A percentile compares a stretch with the other conserved stretches of the same genome.
Conservation (phyloP, 1,140 invertebrate genomes). For the Orchesella cincta region DNA sequence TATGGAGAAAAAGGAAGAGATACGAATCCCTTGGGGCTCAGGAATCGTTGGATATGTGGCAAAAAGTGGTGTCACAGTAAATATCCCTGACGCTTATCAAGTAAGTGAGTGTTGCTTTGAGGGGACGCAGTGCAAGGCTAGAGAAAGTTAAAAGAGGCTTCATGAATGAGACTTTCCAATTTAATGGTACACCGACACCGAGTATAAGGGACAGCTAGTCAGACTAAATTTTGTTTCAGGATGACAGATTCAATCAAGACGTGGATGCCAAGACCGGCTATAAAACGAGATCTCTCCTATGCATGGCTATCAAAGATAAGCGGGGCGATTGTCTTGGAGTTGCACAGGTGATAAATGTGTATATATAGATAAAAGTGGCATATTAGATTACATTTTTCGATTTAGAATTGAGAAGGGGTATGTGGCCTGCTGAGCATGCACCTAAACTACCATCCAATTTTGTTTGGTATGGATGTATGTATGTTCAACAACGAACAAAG, state of each 20-base stretch:
- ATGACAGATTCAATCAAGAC: conserved; percentile 86
- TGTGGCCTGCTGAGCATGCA: too few relatives aligned
- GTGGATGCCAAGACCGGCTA: conserved; percentile 91
- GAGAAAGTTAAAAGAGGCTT: too few relatives aligned
- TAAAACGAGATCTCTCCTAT: conserved; percentile 84
- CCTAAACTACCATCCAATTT: too few relatives aligned
- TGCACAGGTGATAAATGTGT: conserved; percentile 68
- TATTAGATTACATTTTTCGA: too few relatives aligned
- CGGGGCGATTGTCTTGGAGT: conserved; percentile 93
- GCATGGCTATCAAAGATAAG: conserved; percentile 94
- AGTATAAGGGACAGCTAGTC: too few relatives aligned
- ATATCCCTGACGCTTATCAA: conserved; percentile 94
- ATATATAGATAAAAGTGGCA: background rate
- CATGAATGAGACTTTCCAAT: too few relatives aligned
- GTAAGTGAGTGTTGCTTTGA: conserved; percentile 60
- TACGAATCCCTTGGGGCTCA: conserved; percentile 83
- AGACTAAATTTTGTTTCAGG: conserved; percentile 65
- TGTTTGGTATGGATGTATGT: too few relatives aligned
- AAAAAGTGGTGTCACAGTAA: conserved; percentile 85
- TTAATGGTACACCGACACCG: too few relatives aligned
- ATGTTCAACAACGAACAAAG: too few relatives aligned
- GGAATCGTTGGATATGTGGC: conserved; percentile 91
- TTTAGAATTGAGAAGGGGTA: too few relatives aligned
- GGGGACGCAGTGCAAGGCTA: too few relatives aligned
- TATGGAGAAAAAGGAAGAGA: conserved; percentile 88